These are phyloP conservation scores for Drosophila multiciliata DNA, from an alignment of 2,888 invertebrate species.

Conservation along the genomic window DNA sequence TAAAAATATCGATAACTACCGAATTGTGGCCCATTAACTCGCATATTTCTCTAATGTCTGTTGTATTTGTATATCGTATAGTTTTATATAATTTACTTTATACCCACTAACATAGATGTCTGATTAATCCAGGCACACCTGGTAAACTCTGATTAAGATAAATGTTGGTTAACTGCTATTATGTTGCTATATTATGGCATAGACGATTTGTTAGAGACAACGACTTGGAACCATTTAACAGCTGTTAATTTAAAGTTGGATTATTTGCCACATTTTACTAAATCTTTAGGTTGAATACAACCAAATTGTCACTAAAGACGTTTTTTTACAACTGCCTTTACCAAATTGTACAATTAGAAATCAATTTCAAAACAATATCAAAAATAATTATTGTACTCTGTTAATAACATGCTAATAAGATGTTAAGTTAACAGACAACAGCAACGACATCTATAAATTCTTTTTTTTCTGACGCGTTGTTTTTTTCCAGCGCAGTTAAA, in stretches of 20 bases:
- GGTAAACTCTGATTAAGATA: neutral
- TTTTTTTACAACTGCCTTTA: neutral
- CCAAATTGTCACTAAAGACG: neutral
- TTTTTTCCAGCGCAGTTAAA: slow-evolving; percentile 13
- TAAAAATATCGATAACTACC: neutral
- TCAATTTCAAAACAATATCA: rapidly evolving
- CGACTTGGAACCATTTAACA: neutral
- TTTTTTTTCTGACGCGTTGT: slow-evolving; percentile 45
- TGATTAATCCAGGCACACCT: neutral
- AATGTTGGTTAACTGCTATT: neutral
- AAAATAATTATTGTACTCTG: neutral
- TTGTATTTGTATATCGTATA: neutral
- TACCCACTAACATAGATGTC: neutral
- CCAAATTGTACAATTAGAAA: neutral
- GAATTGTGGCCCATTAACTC: neutral
- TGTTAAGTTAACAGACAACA: slow-evolving; percentile 38
- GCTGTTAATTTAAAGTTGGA: slow-evolving; percentile 3
- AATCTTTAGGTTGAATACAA: neutral
- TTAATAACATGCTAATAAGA: slow-evolving; percentile 19
- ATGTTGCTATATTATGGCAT: neutral
- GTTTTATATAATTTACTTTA: neutral
- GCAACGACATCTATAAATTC: slow-evolving; percentile 16
- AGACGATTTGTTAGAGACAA: neutral
- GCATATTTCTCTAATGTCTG: neutral
- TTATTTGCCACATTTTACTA: slow-evolving; percentile 9